phyloP scores from a whole-genome alignment of 2,888 invertebrate genomes.

The Drosophila testacea region DNA sequence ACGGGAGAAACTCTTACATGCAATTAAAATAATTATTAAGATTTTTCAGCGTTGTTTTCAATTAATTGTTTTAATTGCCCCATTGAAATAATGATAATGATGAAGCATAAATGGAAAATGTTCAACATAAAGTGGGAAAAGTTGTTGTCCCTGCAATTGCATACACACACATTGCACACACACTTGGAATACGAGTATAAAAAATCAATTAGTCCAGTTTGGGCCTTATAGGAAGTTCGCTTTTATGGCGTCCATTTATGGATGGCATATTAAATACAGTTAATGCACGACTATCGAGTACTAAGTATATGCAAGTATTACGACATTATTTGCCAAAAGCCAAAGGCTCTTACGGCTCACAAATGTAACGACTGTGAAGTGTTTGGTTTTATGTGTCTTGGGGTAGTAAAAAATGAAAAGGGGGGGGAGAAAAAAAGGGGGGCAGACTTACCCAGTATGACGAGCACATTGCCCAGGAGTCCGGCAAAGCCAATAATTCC shows the following conservation, averaged over 20 bases:
- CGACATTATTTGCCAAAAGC: slow-evolving; percentile 68
- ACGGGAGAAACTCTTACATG: too few species aligned
- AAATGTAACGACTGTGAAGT: slow-evolving; percentile 45
- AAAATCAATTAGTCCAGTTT: slow-evolving; percentile 63
- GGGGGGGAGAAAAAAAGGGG: neutral
- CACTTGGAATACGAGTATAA: slow-evolving; percentile 34
- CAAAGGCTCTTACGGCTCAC: slow-evolving; percentile 15
- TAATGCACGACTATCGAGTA: slow-evolving; percentile 27
- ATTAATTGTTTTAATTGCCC: too few species aligned
- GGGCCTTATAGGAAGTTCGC: slow-evolving; percentile 10
- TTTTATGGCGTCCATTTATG: slow-evolving; percentile 27
- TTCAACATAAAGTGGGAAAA: slow-evolving; percentile 21
- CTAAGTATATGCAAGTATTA: slow-evolving; percentile 66
- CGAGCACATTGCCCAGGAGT: slow-evolving; percentile 94
- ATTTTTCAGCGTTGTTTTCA: too few species aligned
- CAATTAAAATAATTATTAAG: too few species aligned
- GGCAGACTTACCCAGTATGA: slow-evolving; percentile 88
- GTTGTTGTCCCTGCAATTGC: neutral
- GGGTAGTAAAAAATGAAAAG: neutral
- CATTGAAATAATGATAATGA: too few species aligned
- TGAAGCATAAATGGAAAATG: slow-evolving; percentile 4
- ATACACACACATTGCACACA: neutral
- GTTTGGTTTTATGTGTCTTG: neutral
- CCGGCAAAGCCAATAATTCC: slow-evolving; percentile 94
- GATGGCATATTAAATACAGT: slow-evolving; percentile 32